Percentiles rank a stretch among this genome's conserved stretches.
Evolutionary conservation across 2,888 invertebrate genomes (phyloP).

Genomic region (Acutogordius australiensis): DNA sequence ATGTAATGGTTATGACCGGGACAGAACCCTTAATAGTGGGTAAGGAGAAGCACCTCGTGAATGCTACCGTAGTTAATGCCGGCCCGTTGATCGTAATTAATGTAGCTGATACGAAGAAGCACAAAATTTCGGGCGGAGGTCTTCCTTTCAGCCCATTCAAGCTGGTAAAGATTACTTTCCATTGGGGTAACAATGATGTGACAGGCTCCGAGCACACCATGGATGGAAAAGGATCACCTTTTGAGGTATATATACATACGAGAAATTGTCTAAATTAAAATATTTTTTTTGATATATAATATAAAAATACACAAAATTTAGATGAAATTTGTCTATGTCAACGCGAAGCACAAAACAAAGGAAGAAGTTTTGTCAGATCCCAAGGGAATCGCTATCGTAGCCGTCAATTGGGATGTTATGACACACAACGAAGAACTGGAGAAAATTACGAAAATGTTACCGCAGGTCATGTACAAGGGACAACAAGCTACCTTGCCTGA

Average conservation of each 20-base stretch:
- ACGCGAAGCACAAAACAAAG: slow-evolving; percentile 28
- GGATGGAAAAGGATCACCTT: slow-evolving; percentile 33
- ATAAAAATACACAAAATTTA: slow-evolving; percentile 18
- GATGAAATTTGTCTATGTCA: slow-evolving; percentile 48
- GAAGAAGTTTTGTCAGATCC: slow-evolving; percentile 28
- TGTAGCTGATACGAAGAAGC: background rate
- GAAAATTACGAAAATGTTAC: background rate
- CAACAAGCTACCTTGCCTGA: no score
- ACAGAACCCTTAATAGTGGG: slow-evolving; percentile 30
- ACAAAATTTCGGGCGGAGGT: slow-evolving; percentile 14
- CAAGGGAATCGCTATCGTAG: slow-evolving; percentile 36
- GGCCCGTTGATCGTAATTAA: background rate
- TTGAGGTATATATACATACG: no score
- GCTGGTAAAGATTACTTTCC: slow-evolving; percentile 46
- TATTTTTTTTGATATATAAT: background rate
- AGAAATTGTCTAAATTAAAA: no score
- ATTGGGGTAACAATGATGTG: slow-evolving; percentile 47
- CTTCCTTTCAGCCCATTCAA: slow-evolving; percentile 17
- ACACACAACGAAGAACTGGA: background rate
- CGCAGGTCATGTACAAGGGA: no score
- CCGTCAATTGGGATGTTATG: slow-evolving; percentile 32
- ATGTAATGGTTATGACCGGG: slow-evolving; percentile 26
- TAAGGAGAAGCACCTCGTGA: slow-evolving; percentile 28
- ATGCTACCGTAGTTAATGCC: slow-evolving; percentile 34
- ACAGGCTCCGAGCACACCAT: slow-evolving; percentile 47